Evolutionary conservation across 1,140 invertebrate species (phyloP), one percentile per base, ranked within the genome.

Genomic region (Octopus bimaculoides): DNA sequence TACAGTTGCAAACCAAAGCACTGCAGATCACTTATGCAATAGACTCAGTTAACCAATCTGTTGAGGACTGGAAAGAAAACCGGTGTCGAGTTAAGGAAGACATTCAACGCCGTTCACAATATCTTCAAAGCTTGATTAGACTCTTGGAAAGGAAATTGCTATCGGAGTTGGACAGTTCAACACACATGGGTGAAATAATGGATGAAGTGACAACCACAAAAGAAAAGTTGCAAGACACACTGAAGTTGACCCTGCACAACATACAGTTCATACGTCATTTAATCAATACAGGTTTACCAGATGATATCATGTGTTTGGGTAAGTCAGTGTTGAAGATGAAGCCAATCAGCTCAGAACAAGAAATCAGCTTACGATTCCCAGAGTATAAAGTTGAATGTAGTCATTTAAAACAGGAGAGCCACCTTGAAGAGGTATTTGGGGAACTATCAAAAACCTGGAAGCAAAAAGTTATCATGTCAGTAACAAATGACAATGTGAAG

Each of bases 231-330:
- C 81, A 83, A 41, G 71, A 79, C 14, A 83, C 81, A 20, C 78
- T 86, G 54, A 83, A 82, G 66, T 77, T 79, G 66, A 79, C 84
- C 14, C 80, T 86, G 12, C 77, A 83, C 20, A 82, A 82, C 26
- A 82, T 83, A n/a, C 82, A 83, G 54, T 84, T 84, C 17, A 66
- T 84, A 53, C 81, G 82, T 77, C 78, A 84, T 76, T 41, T 86
- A 5, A 79, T 83, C 52, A 82, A 84, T 20, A 78, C 81, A 69
- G 84, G 82, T 7, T 80, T 61, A 3, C 81, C 81, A 52, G 77
- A 56, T 0, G 85, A 85, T 77, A 77, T 85, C n/a, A 74, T 83
- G 54, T 55, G 66, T 12, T 75, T 85, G 20, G 81, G 75, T 54
- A 41, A 76, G 4, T 54, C 76, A 8, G n/a, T 83, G 55, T 75